Conservation (phyloP, 1,140 invertebrate genomes). For the Choristoneura fumiferana region DNA sequence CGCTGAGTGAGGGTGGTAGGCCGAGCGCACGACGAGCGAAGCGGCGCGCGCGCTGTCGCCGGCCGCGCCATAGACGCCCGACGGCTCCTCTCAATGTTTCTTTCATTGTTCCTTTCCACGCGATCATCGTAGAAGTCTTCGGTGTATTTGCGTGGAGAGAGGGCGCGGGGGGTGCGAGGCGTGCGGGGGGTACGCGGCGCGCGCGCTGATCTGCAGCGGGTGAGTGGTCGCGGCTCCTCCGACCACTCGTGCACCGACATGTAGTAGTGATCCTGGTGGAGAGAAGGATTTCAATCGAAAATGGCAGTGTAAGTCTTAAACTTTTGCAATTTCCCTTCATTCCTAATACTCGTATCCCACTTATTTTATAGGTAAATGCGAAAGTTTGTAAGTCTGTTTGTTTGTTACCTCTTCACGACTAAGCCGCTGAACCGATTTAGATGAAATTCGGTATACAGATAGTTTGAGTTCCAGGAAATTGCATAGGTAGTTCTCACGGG, state of each 20-base stretch:
- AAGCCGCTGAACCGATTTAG: too few relatives aligned
- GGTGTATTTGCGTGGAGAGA: conserved; percentile 44
- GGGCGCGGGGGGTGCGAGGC: conserved; percentile 45
- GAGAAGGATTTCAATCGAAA: too few relatives aligned
- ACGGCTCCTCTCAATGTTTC: conserved; percentile 27
- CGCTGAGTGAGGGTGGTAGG: conserved; percentile 53
- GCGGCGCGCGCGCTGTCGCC: conserved; percentile 48
- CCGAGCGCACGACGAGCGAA: conserved; percentile 48
- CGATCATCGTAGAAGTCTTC: conserved; percentile 29
- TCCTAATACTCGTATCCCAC: too few relatives aligned
- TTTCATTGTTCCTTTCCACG: conserved; percentile 38
- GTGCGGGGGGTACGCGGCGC: conserved; percentile 50
- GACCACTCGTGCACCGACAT: conserved; percentile 53
- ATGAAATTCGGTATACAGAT: too few relatives aligned
- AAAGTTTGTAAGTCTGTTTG: too few relatives aligned
- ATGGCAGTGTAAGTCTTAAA: too few relatives aligned
- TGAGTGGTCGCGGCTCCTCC: conserved; percentile 51
- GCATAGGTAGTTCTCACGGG: too few relatives aligned
- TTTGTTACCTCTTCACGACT: too few relatives aligned
- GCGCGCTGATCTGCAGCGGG: conserved; percentile 60
- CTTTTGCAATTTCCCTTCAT: too few relatives aligned
- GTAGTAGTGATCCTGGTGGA: conserved; percentile 42
- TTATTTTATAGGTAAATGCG: too few relatives aligned
- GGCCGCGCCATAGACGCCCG: conserved; percentile 40
- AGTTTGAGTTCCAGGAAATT: too few relatives aligned